Conservation (phyloP, 1,140 invertebrate species). For the Zaprionus capensis region DNA sequence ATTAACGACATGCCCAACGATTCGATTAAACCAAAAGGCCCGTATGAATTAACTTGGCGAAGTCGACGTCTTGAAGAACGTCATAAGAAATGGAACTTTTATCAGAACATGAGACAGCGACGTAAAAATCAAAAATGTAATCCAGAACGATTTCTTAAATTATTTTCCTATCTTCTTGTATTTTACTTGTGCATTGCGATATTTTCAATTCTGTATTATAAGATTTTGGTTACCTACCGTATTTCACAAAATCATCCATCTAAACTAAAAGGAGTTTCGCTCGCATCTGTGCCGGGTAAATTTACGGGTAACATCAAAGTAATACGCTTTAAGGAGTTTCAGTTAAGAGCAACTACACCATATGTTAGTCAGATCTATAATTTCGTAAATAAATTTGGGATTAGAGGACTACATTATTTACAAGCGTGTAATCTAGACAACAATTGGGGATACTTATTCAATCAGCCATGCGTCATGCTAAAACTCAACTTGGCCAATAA, state of each 20-base stretch:
- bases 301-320: slow-evolving; percentile 26
- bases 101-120: background rate
- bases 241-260: slow-evolving; percentile 20
- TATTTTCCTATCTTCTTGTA: slow-evolving; percentile 16
- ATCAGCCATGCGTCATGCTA: slow-evolving; percentile 52
- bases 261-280: slow-evolving; percentile 29
- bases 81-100: background rate
- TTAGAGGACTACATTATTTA: slow-evolving; percentile 12
- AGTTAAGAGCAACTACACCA: background rate
- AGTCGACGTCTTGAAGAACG: slow-evolving; percentile 11
- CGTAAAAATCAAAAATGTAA: background rate
- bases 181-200: slow-evolving; percentile 9
- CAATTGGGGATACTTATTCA: slow-evolving; percentile 46
- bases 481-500: slow-evolving; percentile 52
- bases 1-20: slow-evolving; percentile 33
- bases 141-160: background rate
- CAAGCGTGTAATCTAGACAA: slow-evolving; percentile 50
- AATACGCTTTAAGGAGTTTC: slow-evolving; percentile 32
- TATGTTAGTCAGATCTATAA: slow-evolving; percentile 30
- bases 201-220: background rate
- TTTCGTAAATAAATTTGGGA: slow-evolving; percentile 26
- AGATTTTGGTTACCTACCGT: background rate
- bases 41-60: slow-evolving; percentile 19
- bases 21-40: slow-evolving; percentile 27
- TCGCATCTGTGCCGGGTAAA: slow-evolving; percentile 36